phyloP scores from a whole-genome alignment of 2,113 vertebrate genomes.

The Heliornis fulica region DNA sequence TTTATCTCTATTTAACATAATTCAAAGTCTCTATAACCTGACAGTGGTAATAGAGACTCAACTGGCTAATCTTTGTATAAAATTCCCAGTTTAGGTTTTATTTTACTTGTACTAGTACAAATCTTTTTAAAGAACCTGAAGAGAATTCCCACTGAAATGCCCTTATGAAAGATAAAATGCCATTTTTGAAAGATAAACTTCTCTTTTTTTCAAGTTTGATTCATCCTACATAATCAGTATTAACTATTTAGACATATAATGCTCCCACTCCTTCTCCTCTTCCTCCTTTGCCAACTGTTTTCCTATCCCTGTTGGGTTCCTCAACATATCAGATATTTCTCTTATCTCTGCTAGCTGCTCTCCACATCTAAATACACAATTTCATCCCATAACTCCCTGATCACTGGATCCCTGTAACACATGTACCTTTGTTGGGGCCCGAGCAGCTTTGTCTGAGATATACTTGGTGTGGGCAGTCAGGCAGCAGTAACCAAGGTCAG shows the following conservation, averaged over 20 bases:
- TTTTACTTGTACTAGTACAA: background rate
- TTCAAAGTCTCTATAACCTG: background rate
- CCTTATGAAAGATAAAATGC: background rate
- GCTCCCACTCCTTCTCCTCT: background rate
- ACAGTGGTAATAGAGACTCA: background rate
- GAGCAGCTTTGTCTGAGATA: no score
- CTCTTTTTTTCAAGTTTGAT: background rate
- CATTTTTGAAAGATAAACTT: background rate
- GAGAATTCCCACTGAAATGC: background rate
- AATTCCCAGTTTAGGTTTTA: background rate
- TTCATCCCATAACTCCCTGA: background rate
- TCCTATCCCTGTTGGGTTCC: background rate
- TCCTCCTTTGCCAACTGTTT: background rate
- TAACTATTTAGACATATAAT: background rate
- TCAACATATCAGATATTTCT: background rate
- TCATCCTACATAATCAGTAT: background rate
- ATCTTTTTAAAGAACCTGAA: background rate
- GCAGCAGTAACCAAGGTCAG: no score
- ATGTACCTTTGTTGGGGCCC: no score
- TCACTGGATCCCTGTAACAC: background rate
- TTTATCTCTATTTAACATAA: background rate
- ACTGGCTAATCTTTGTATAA: background rate
- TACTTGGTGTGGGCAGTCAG: no score
- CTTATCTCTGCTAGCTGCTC: background rate
- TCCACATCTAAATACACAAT: background rate